Percentiles rank a stretch among this genome's conserved stretches.
Conservation (phyloP, 2,113 vertebrate species). For the Neolamprologus fasciatus region DNA sequence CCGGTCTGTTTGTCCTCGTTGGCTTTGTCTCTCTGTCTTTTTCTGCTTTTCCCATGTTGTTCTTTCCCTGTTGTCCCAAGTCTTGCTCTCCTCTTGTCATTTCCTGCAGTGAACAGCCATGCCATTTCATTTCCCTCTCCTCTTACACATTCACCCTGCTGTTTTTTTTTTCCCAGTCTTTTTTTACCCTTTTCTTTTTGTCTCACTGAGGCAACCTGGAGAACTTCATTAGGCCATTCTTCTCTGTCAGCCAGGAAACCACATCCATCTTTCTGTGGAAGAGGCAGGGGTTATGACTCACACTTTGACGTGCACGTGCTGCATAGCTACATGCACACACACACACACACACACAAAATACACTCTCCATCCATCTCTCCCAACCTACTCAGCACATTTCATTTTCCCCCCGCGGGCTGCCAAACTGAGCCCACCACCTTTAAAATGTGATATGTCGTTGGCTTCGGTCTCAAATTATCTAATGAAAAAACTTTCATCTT, state of each 20-base stretch:
- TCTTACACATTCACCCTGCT: background rate
- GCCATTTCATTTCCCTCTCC: constrained; percentile 49
- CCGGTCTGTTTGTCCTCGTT: background rate
- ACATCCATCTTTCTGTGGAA: constrained; percentile 52
- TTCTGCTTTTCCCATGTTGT: background rate
- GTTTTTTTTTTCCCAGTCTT: background rate
- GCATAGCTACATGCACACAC: background rate
- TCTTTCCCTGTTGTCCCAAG: background rate
- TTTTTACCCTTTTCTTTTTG: background rate
- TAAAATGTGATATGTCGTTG: constrained; percentile 35
- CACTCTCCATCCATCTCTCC: constrained; percentile 28
- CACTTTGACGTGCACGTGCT: background rate
- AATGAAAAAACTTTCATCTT: constrained; percentile 11
- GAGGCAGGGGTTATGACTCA: constrained; percentile 52
- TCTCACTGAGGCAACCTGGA: constrained; percentile 33
- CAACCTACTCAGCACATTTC: constrained; percentile 45
- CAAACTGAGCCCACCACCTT: constrained; percentile 40
- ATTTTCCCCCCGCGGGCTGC: constrained; percentile 29
- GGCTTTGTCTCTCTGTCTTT: background rate
- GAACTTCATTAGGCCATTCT: constrained; percentile 54
- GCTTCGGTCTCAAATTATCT: constrained; percentile 16
- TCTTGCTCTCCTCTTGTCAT: constrained; percentile 13
- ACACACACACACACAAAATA: background rate
- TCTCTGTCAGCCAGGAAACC: constrained; percentile 52
- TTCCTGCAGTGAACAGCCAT: constrained; percentile 42